Conservation (phyloP, 2,888 invertebrate species). For the Diogma glabrata region DNA sequence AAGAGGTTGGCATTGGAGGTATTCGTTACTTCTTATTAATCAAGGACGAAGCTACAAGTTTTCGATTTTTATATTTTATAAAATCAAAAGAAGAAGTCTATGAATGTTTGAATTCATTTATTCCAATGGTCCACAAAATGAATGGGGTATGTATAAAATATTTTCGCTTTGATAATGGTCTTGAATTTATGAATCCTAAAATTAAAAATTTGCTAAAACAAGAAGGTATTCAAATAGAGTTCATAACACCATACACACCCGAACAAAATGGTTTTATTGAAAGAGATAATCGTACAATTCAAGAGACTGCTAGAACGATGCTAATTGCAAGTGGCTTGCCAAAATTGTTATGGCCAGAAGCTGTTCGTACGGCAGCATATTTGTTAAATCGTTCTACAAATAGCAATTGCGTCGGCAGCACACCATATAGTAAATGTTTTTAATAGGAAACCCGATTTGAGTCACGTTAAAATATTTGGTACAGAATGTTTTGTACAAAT, state of each 20-base stretch:
- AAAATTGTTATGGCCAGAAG: too few relatives aligned
- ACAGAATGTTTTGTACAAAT: too few relatives aligned
- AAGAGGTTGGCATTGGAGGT: conserved; percentile 5
- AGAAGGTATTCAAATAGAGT: background rate
- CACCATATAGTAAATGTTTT: too few relatives aligned
- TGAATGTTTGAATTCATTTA: background rate
- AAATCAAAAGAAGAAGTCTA: background rate
- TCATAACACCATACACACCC: conserved; percentile 17
- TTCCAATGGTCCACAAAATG: background rate
- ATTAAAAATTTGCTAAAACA: conserved; percentile 5
- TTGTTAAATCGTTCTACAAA: too few relatives aligned
- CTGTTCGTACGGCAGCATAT: too few relatives aligned
- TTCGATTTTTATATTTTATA: conserved; percentile 9
- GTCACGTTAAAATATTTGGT: too few relatives aligned
- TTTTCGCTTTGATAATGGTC: conserved; percentile 12
- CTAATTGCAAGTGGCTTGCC: too few relatives aligned
- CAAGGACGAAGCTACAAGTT: conserved; percentile 11
- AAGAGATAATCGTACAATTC: conserved; percentile 22
- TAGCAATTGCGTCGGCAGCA: too few relatives aligned
- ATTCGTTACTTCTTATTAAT: conserved; percentile 12
- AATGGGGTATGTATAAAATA: background rate
- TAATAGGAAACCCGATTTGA: too few relatives aligned
- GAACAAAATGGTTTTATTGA: conserved; percentile 23
- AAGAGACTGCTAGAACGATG: conserved; percentile 22
- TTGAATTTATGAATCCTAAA: conserved; percentile 12